Evolutionary conservation across 2,113 vertebrate species (phyloP), one percentile per base, ranked within the genome.

Genomic region (Apeltes quadracus): DNA sequence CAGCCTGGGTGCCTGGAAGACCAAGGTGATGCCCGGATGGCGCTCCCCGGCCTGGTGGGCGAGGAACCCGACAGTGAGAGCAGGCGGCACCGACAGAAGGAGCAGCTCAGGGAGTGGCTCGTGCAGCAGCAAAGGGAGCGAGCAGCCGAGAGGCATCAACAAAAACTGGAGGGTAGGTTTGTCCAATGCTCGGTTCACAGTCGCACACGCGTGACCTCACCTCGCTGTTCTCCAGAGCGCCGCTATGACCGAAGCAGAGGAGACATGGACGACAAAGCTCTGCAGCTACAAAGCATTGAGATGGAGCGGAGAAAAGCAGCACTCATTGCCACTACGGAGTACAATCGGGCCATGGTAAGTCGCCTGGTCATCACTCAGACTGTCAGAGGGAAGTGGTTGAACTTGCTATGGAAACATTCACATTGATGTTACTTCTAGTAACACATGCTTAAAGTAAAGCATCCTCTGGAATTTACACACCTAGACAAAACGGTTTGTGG

Each of bases 21-120:
- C 68, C 86, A 83, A 23, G 73, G 86, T 7, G 69, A 93, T 87
- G 5, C 56, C 0, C 80, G 79, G 72, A 83, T 85, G 66, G 91
- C 95, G 38, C 87, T 94, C 76, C 95, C 95, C 38, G 95, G 92
- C 14, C 93, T 99, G 68, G 32, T 92, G 78, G 97, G 97, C 7
- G 96, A 98, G 83, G 97, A 98, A 66, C 79, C 91, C 6, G 89
- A 88, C 54, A 76, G 76, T 16, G 3, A 18, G 0, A 70, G 84
- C 46, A 91, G 97, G 36, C 85, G 58, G 72, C 93, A 75, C 73
- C 93, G 92, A 61, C 97, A 98, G 76, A 88, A 88, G 32, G 84
- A 96, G 66, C 97, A 98, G 84, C 88, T 93, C 23, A 88, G 94
- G 32, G 91, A 92, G 23, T 34, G 32, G 97, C 91, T 79, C 61